Evolutionary conservation across 64 coral and sea anemone genomes (phyloP).

Genomic region (Astreopora myriophthalma): DNA sequence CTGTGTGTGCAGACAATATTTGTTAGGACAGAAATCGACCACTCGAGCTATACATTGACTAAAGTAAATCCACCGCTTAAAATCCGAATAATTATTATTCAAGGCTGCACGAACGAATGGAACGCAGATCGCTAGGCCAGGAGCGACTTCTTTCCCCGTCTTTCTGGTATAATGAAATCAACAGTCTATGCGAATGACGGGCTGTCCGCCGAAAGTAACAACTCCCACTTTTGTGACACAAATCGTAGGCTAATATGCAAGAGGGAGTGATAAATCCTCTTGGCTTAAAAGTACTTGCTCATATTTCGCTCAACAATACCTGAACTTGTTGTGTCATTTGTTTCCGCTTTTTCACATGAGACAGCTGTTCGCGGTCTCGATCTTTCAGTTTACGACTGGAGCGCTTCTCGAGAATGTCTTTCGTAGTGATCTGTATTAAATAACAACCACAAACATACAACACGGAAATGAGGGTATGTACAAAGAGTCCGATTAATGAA

Average conservation of each 20-base stretch:
- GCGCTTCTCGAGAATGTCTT: slow-evolving; percentile 47
- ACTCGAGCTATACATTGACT: no score
- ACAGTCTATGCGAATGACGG: not conserved
- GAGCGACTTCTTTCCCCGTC: no score
- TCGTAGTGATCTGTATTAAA: not conserved
- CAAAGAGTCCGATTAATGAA: not conserved
- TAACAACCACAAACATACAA: not conserved
- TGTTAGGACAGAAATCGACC: no score
- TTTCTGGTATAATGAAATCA: not conserved
- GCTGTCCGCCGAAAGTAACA: not conserved
- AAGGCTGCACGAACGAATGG: no score
- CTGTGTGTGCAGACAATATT: no score
- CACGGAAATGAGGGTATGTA: not conserved
- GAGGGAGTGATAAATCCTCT: not conserved
- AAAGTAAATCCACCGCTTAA: no score
- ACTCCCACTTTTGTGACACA: not conserved
- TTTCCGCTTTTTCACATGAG: slow-evolving; percentile 19
- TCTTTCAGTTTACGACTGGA: slow-evolving; percentile 62
- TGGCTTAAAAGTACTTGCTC: not conserved
- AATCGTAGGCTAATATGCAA: not conserved
- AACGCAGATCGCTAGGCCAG: no score
- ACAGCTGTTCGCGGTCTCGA: slow-evolving; percentile 29
- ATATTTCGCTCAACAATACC: slow-evolving; percentile 11
- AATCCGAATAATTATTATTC: no score
- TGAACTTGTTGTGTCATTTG: not conserved